phyloP scores from a whole-genome alignment of 2,888 invertebrate genomes.

The Macaria notata region DNA sequence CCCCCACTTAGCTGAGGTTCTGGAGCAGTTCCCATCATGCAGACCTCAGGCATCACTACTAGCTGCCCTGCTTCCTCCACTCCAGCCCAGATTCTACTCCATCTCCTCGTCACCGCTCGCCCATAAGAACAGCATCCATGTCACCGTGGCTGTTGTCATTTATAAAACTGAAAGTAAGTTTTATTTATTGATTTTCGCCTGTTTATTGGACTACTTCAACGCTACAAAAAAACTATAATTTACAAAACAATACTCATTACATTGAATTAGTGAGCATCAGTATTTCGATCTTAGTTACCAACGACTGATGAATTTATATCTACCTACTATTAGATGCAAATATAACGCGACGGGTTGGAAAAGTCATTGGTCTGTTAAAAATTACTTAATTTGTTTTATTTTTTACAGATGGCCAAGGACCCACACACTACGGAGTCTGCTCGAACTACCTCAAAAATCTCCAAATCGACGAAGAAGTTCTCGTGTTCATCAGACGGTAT shows the following conservation, averaged over 20 bases:
- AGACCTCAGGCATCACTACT: slow-evolving; percentile 91
- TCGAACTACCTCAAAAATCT: slow-evolving; percentile 92
- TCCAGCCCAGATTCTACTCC: slow-evolving; percentile 96
- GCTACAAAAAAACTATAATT: no score
- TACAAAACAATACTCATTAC: no score
- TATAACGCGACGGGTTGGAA: no score
- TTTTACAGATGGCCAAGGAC: slow-evolving; percentile 87
- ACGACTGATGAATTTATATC: no score
- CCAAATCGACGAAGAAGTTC: slow-evolving; percentile 84
- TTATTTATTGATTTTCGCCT: no score
- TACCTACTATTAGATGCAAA: no score
- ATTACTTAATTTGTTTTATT: not conserved
- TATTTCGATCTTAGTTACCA: no score
- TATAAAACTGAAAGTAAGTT: slow-evolving; percentile 89
- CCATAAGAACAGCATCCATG: slow-evolving; percentile 89
- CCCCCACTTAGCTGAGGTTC: slow-evolving; percentile 93
- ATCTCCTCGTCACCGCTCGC: slow-evolving; percentile 93
- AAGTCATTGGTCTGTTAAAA: no score
- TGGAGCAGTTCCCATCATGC: slow-evolving; percentile 93
- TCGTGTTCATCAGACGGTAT: slow-evolving; percentile 91
- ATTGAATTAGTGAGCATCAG: no score
- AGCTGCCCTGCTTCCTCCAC: slow-evolving; percentile 89
- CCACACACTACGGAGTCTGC: slow-evolving; percentile 94
- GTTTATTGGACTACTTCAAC: no score
- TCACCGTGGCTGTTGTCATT: slow-evolving; percentile 95